Evolutionary conservation across 2,113 vertebrate species (phyloP).

Genomic region (Pithys albifrons): DNA sequence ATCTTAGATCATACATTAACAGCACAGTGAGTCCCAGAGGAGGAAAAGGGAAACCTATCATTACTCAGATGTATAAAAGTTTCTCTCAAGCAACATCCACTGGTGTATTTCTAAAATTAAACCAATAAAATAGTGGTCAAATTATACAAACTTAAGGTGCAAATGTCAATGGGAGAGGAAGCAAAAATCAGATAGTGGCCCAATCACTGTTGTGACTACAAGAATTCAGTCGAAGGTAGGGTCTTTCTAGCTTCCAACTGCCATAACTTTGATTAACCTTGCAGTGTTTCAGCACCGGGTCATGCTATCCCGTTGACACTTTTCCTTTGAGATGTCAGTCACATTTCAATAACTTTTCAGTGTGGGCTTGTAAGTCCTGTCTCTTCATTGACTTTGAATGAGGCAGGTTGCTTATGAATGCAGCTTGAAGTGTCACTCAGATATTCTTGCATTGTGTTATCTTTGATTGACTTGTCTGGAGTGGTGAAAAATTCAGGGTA

Average conservation of each 20-base stretch:
- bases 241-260: slow-evolving; percentile 50
- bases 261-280: slow-evolving; percentile 80
- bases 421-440: slow-evolving; percentile 77
- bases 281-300: slow-evolving; percentile 75
- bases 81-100: not conserved
- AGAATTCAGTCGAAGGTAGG: slow-evolving; percentile 53
- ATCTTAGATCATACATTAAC: not conserved
- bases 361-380: slow-evolving; percentile 76
- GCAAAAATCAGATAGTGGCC: slow-evolving; percentile 11
- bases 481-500: slow-evolving; percentile 55
- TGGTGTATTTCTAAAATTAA: slow-evolving; percentile 2
- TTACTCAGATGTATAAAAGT: not conserved
- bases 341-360: slow-evolving; percentile 84
- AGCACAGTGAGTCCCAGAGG: not conserved
- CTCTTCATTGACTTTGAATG: slow-evolving; percentile 81
- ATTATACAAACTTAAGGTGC: slow-evolving; percentile 4
- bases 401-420: slow-evolving; percentile 78
- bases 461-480: slow-evolving; percentile 73
- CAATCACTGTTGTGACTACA: slow-evolving; percentile 40
- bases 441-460: slow-evolving; percentile 71
- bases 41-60: not conserved
- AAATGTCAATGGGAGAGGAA: slow-evolving; percentile 40
- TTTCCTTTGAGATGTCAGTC: slow-evolving; percentile 80
- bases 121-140: slow-evolving; percentile 27
- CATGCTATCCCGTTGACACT: slow-evolving; percentile 68